Evolutionary conservation across 2,888 invertebrate genomes (phyloP).

Genomic region (Callimorpha dominula): DNA sequence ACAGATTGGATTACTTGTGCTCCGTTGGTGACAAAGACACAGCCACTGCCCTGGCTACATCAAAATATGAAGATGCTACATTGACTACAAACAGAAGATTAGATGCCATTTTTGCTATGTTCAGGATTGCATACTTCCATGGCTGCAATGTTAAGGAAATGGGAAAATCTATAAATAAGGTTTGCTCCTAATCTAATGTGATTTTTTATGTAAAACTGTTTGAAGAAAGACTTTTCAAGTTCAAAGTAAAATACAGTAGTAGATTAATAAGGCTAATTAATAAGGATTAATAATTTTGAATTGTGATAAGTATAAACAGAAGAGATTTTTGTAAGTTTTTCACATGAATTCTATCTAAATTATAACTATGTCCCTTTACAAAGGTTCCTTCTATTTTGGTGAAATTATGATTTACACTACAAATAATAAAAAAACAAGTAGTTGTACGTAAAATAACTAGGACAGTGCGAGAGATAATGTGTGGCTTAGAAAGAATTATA

Average conservation of each 20-base stretch:
- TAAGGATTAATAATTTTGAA: too few species aligned
- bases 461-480: too few species aligned
- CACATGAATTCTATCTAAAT: too few species aligned
- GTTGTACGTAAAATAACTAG: too few species aligned
- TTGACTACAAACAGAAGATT: slow-evolving; percentile 85
- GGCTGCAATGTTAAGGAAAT: slow-evolving; percentile 87
- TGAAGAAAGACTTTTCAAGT: not conserved
- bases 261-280: not conserved
- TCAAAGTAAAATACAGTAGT: not conserved
- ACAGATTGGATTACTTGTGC: slow-evolving; percentile 85
- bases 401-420: too few species aligned
- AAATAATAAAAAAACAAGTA: too few species aligned
- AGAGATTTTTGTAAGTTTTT: too few species aligned
- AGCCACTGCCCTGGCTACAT: slow-evolving; percentile 81
- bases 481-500: too few species aligned
- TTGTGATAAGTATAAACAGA: too few species aligned
- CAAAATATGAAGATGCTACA: slow-evolving; percentile 85
- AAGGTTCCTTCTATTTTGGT: too few species aligned
- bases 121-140: slow-evolving; percentile 87
- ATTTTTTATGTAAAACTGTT: not conserved
- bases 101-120: slow-evolving; percentile 86
- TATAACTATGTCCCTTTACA: too few species aligned
- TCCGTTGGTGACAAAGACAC: slow-evolving; percentile 86
- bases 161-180: slow-evolving; percentile 86
- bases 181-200: slow-evolving; percentile 39